Evolutionary conservation across 2,888 invertebrate genomes (phyloP).

Genomic region (Coleophora deauratella): DNA sequence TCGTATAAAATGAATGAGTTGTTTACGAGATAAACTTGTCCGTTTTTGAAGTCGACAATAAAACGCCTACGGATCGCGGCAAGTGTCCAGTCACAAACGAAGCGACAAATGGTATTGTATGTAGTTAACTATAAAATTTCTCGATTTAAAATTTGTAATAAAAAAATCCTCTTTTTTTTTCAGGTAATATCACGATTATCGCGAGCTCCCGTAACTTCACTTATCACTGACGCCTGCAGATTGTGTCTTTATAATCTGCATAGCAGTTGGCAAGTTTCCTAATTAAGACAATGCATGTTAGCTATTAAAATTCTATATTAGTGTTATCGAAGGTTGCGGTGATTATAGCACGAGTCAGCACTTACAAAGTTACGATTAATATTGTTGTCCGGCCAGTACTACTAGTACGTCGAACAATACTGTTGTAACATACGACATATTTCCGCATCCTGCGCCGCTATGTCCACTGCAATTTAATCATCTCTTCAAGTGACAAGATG

Average conservation of each 20-base stretch:
- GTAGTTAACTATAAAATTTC: conserved; percentile 41
- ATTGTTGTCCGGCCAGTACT: conserved; percentile 5
- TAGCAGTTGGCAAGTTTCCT: conserved; percentile 8
- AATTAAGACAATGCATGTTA: no score
- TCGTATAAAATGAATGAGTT: conserved; percentile 22
- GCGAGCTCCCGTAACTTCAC: conserved; percentile 26
- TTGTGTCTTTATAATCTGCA: no score
- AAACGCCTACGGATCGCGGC: conserved; percentile 49
- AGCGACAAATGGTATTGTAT: conserved; percentile 51
- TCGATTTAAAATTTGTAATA: conserved; percentile 25
- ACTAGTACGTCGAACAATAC: conserved; percentile 20
- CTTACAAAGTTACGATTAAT: conserved; percentile 1
- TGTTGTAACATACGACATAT: conserved; percentile 46
- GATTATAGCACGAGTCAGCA: no score
- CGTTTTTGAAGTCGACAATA: conserved; percentile 38
- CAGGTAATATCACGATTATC: conserved; percentile 35
- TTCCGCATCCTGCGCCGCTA: conserved; percentile 51
- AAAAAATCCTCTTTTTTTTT: conserved; percentile 28
- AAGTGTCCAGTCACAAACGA: conserved; percentile 46
- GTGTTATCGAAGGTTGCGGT: conserved; percentile 5
- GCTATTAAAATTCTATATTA: no score
- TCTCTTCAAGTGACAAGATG: conserved; percentile 55
- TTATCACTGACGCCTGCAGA: conserved; percentile 11
- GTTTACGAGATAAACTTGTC: conserved; percentile 36
- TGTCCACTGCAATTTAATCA: conserved; percentile 59